Conservation (phyloP, 2,888 invertebrate species). For the Trichogramma evanescens region DNA sequence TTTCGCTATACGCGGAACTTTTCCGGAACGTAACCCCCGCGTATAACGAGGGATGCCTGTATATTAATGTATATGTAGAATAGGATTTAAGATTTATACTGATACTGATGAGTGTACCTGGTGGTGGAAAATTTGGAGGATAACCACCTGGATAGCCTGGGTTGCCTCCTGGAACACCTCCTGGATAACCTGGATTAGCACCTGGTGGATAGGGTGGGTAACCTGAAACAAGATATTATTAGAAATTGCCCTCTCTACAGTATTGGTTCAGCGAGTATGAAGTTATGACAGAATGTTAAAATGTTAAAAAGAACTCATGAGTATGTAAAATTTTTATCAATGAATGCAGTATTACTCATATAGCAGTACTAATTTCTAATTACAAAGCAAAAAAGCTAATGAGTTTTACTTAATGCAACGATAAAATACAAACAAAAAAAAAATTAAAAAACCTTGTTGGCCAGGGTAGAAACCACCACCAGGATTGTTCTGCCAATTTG, state of each 20-base stretch:
- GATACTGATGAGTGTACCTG: constrained; percentile 1
- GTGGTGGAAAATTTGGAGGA: constrained; percentile 17
- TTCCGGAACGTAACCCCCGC: too few relatives aligned
- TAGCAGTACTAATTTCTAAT: neutral
- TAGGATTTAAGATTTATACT: neutral
- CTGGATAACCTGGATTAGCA: constrained; percentile 15
- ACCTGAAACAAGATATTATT: constrained; percentile 2
- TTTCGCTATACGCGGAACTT: too few relatives aligned
- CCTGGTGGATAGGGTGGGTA: neutral
- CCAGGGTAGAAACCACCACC: constrained; percentile 42
- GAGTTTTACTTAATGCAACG: constrained; percentile 5
- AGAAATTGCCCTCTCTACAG: too few relatives aligned
- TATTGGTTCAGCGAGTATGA: too few relatives aligned
- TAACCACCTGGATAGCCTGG: constrained; percentile 19
- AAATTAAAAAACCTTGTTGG: constrained; percentile 41
- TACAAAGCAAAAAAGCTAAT: neutral
- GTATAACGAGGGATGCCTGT: too few relatives aligned
- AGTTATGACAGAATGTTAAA: too few relatives aligned
- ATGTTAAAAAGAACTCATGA: neutral
- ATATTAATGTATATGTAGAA: neutral
- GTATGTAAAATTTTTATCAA: neutral
- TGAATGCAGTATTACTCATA: neutral
- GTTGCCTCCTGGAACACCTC: constrained; percentile 6
- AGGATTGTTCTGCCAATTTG: constrained; percentile 42
- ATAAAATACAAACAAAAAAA: constrained; percentile 16